Evolutionary conservation across 2,797 vertebrate species (phyloP).

Genomic region (Ctenopoma multispine): DNA sequence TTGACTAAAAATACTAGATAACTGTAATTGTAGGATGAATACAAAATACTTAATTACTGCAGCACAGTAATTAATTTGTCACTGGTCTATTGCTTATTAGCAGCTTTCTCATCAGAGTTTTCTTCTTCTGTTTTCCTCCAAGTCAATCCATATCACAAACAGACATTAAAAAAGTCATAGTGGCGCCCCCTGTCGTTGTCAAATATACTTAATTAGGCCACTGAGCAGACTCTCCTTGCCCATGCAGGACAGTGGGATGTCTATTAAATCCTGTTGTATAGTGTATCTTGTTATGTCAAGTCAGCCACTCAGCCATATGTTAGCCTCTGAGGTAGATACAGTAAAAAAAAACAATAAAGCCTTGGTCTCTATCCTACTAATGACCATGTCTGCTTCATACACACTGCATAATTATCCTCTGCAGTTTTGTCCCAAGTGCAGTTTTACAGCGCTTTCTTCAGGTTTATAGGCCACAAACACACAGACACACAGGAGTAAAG

Average conservation of each 20-base stretch:
- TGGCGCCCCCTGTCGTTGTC: constrained; percentile 73
- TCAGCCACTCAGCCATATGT: constrained; percentile 68
- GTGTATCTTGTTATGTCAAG: constrained; percentile 46
- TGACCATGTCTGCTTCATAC: constrained; percentile 63
- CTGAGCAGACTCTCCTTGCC: constrained; percentile 1
- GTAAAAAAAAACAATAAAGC: constrained; percentile 62
- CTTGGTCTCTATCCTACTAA: constrained; percentile 50
- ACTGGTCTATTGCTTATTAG: constrained; percentile 2
- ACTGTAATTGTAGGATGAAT: neutral
- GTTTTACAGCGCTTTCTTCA: constrained; percentile 54
- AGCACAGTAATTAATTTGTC: neutral
- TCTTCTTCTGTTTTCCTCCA: neutral
- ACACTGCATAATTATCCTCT: constrained; percentile 64
- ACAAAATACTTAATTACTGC: neutral
- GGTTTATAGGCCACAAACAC: constrained; percentile 49
- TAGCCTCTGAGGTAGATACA: constrained; percentile 65
- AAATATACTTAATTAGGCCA: constrained; percentile 45
- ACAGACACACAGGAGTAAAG: neutral
- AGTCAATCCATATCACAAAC: neutral
- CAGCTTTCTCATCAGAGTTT: neutral
- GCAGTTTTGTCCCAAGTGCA: constrained; percentile 55
- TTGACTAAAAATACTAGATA: neutral
- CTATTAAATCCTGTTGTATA: constrained; percentile 35
- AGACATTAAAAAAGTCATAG: constrained; percentile 26
- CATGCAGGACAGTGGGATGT: constrained; percentile 24